Conservation (phyloP, 2,113 vertebrate genomes). For the Cyprinus carpio region DNA sequence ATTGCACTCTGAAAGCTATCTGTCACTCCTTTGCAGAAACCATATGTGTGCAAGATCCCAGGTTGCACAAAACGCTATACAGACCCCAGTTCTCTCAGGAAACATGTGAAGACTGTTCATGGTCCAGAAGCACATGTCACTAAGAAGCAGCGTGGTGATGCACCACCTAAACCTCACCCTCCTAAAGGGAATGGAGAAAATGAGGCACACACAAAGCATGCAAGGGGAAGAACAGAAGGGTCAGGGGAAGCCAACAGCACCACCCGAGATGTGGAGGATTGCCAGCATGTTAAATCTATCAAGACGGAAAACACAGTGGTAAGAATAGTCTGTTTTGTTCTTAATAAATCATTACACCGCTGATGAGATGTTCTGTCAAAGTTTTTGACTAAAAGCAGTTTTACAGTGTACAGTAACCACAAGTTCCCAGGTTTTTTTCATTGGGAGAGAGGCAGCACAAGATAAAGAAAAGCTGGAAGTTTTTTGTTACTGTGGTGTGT, state of each 20-base stretch:
- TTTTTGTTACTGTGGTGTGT: too few relatives aligned
- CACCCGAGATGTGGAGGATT: conserved; percentile 81
- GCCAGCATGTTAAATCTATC: conserved; percentile 86
- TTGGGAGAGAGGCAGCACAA: not conserved
- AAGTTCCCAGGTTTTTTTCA: not conserved
- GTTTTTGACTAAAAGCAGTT: not conserved
- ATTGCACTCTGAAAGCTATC: conserved; percentile 1
- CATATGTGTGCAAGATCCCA: conserved; percentile 95
- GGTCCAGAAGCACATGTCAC: conserved; percentile 96
- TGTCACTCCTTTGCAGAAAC: conserved; percentile 81
- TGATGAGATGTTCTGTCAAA: not conserved
- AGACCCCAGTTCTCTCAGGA: conserved; percentile 96
- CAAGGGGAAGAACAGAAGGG: conserved; percentile 73
- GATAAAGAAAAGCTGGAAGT: too few relatives aligned
- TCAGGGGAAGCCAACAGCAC: conserved; percentile 81
- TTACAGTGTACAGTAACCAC: not conserved
- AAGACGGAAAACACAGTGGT: conserved; percentile 94
- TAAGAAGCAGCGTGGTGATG: conserved; percentile 90
- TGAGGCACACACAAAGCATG: conserved; percentile 79
- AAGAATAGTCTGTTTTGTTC: conserved; percentile 63
- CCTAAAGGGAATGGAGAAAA: conserved; percentile 87
- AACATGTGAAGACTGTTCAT: conserved; percentile 96
- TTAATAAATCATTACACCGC: not conserved
- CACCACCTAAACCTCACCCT: conserved; percentile 76
- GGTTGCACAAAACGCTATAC: conserved; percentile 98